These are phyloP conservation scores for Anser brachyrhynchus DNA, from an alignment of 2,113 vertebrate species.

Conservation along the genomic window DNA sequence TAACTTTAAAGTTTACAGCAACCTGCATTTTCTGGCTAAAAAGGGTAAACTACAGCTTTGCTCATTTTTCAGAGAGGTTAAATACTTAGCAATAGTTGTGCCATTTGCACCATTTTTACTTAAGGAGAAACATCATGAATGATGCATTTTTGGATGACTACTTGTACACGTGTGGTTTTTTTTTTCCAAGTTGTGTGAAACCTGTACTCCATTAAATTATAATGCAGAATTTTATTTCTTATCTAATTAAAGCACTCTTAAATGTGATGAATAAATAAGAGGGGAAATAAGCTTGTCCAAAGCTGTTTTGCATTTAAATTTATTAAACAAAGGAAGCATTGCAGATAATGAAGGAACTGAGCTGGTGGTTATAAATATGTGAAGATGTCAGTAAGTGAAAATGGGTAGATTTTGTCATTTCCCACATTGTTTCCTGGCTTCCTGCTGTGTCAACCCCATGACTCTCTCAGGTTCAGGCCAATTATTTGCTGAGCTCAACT, in stretches of 20 bases:
- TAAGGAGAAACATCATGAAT: not conserved
- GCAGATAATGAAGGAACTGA: not conserved
- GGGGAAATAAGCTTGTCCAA: not conserved
- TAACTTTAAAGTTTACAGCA: not conserved
- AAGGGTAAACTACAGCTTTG: not conserved
- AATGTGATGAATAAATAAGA: not conserved
- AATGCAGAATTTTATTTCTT: not conserved
- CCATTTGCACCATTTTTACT: not conserved
- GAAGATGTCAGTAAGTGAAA: not conserved
- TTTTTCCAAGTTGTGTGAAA: not conserved
- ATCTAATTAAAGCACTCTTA: not conserved
- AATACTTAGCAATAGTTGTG: not conserved
- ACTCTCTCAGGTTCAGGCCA: not conserved
- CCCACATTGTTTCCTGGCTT: not conserved
- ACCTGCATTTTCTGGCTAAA: not conserved
- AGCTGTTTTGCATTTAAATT: not conserved
- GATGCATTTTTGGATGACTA: not conserved
- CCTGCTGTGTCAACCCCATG: not conserved
- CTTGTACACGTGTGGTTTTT: not conserved
- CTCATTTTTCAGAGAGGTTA: not conserved
- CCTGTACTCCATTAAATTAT: not conserved
- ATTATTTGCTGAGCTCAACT: not conserved
- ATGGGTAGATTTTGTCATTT: not conserved
- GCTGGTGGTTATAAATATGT: not conserved
- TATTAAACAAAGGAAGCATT: not conserved